Conservation (phyloP, 2,888 invertebrate species). For the Caenorhabditis wallacei region DNA sequence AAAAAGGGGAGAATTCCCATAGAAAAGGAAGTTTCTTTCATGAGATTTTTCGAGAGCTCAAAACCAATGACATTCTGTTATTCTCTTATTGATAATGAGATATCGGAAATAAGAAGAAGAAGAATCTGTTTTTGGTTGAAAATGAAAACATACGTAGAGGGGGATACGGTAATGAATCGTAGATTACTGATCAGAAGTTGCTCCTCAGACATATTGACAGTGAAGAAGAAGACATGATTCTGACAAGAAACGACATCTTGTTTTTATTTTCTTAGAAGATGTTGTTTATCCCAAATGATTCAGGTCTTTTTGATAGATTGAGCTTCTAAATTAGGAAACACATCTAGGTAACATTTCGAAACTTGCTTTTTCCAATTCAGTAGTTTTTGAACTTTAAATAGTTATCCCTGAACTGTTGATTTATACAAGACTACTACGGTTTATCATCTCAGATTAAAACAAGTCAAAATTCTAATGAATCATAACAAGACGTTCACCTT, state of each 20-base stretch:
- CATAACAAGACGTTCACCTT: no score
- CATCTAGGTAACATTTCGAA: no score
- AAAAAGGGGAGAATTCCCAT: not conserved
- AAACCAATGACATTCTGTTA: conserved; percentile 4
- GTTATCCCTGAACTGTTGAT: no score
- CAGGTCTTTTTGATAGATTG: no score
- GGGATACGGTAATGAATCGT: not conserved
- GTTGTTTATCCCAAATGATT: not conserved
- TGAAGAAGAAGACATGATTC: not conserved
- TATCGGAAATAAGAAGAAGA: conserved; percentile 5
- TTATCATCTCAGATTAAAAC: no score
- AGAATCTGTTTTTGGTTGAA: not conserved
- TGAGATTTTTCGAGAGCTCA: not conserved
- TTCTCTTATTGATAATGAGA: conserved; percentile 26
- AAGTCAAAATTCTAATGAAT: no score
- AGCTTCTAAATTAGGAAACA: no score
- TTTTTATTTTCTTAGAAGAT: not conserved
- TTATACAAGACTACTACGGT: no score
- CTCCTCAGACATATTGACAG: not conserved
- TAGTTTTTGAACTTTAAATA: no score
- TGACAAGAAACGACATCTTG: not conserved
- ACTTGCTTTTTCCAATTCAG: no score
- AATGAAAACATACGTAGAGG: not conserved
- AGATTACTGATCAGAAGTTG: not conserved
- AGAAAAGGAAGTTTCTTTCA: not conserved